These are phyloP conservation scores for Caenorhabditis drosophilae DNA, from an alignment of 2,888 invertebrate species.

Conservation along the genomic window DNA sequence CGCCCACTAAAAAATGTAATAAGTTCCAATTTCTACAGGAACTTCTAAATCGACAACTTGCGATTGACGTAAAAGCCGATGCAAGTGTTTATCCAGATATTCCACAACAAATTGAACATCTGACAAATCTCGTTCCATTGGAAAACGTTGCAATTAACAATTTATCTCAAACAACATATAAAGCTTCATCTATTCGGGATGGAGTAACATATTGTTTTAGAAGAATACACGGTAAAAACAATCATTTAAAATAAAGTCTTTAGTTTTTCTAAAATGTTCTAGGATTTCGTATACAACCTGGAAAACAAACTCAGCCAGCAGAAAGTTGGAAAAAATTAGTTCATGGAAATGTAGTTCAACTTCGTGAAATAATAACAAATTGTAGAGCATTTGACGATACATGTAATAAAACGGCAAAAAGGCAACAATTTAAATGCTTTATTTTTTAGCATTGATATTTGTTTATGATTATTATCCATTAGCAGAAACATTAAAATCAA, in stretches of 20 bases:
- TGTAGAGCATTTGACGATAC: conserved; percentile 89
- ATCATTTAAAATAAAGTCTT: too few species aligned
- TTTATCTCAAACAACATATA: conserved; percentile 37
- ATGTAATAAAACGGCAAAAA: conserved; percentile 83
- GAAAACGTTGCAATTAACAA: conserved; percentile 29
- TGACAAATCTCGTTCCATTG: conserved; percentile 48
- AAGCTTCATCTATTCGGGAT: conserved; percentile 48
- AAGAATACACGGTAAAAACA: conserved; percentile 53
- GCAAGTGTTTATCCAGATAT: conserved; percentile 37
- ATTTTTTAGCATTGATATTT: conserved; percentile 83
- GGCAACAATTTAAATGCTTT: too few species aligned
- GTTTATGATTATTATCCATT: conserved; percentile 94
- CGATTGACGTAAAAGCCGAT: conserved; percentile 47
- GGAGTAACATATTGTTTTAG: conserved; percentile 52
- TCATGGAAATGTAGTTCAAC: conserved; percentile 90
- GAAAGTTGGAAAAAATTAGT: conserved; percentile 90
- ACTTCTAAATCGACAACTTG: conserved; percentile 52
- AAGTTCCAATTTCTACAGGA: conserved; percentile 37
- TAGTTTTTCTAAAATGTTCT: conserved; percentile 1
- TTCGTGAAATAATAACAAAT: conserved; percentile 90
- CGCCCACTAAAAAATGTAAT: not conserved
- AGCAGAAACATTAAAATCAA: conserved; percentile 84
- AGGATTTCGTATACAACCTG: conserved; percentile 81
- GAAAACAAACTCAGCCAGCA: conserved; percentile 82
- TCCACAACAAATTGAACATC: conserved; percentile 49